phyloP scores from a whole-genome alignment of 2,113 vertebrate genomes.

The Zootoca vivipara region DNA sequence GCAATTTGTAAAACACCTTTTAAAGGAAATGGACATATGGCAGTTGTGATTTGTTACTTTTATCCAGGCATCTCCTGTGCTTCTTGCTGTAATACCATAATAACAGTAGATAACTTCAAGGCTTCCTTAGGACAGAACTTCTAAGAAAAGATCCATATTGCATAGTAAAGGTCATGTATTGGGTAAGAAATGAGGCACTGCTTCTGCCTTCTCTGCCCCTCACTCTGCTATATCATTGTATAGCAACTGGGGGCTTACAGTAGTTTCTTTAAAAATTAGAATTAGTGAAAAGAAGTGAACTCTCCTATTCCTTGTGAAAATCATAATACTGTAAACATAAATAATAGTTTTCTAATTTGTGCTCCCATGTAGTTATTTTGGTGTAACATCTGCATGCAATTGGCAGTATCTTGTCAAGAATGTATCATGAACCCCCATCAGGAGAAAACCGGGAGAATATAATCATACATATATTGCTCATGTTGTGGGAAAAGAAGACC shows the following conservation, averaged over 20 bases:
- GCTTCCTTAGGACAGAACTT: conserved; percentile 6
- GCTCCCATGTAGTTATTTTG: background rate
- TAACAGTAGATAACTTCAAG: background rate
- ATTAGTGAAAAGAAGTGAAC: background rate
- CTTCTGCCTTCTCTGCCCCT: background rate
- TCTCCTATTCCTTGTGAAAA: conserved; percentile 4
- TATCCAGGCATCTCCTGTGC: background rate
- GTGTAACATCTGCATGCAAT: background rate
- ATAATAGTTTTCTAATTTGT: background rate
- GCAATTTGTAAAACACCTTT: background rate
- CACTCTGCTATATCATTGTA: background rate
- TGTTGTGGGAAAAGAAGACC: conserved; percentile 20
- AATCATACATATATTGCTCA: conserved; percentile 47
- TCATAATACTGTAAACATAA: conserved; percentile 26
- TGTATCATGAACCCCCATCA: conserved; percentile 32
- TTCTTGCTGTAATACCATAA: background rate
- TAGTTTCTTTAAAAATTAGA: background rate
- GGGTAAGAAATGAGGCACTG: background rate
- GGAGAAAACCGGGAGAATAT: conserved; percentile 41
- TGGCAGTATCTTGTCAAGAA: background rate
- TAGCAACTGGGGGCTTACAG: background rate
- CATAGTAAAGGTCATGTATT: background rate
- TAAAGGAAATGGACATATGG: background rate
- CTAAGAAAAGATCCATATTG: background rate
- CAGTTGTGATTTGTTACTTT: background rate